Percentiles rank a stretch among this genome's conserved stretches.
Evolutionary conservation across 2,888 invertebrate genomes (phyloP).

Genomic region (Acronicta leporina): DNA sequence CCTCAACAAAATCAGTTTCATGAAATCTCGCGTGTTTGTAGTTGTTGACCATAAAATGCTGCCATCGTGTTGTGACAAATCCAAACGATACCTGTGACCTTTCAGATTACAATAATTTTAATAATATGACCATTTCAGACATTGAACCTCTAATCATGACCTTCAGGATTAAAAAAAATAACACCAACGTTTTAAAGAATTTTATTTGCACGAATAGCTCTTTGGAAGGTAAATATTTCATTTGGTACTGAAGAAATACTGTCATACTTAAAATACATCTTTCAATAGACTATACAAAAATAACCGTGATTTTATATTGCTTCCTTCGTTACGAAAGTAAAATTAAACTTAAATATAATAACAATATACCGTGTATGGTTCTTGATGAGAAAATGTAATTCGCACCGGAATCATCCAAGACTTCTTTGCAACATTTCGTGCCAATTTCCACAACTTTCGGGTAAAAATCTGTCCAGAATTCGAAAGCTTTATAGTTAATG

Average conservation of each 20-base stretch:
- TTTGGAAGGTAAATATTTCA: slow-evolving; percentile 66
- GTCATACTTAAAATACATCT: slow-evolving; percentile 74
- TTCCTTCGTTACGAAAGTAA: slow-evolving; percentile 67
- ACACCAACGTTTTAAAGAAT: slow-evolving; percentile 45
- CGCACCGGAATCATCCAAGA: slow-evolving; percentile 78
- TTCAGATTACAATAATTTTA: slow-evolving; percentile 32
- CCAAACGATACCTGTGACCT: slow-evolving; percentile 54
- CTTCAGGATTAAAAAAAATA: slow-evolving; percentile 9
- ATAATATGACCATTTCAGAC: slow-evolving; percentile 1
- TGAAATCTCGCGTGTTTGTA: slow-evolving; percentile 56
- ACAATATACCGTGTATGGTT: slow-evolving; percentile 67
- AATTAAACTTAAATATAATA: slow-evolving; percentile 68
- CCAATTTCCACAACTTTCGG: slow-evolving; percentile 93
- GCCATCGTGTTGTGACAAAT: slow-evolving; percentile 50
- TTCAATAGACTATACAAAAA: slow-evolving; percentile 84
- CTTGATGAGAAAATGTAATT: slow-evolving; percentile 62
- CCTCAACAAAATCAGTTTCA: slow-evolving; percentile 45
- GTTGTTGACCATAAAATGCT: slow-evolving; percentile 37
- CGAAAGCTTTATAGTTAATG: slow-evolving; percentile 93
- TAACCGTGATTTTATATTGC: slow-evolving; percentile 67
- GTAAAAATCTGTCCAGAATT: slow-evolving; percentile 96
- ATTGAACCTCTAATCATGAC: not conserved
- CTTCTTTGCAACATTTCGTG: slow-evolving; percentile 92
- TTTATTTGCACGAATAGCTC: slow-evolving; percentile 63
- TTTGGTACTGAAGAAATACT: slow-evolving; percentile 59